Base-by-base conservation (phyloP, 35 echinoderm and acorn worm genomes). In the Holothuria glaberrima region DNA sequence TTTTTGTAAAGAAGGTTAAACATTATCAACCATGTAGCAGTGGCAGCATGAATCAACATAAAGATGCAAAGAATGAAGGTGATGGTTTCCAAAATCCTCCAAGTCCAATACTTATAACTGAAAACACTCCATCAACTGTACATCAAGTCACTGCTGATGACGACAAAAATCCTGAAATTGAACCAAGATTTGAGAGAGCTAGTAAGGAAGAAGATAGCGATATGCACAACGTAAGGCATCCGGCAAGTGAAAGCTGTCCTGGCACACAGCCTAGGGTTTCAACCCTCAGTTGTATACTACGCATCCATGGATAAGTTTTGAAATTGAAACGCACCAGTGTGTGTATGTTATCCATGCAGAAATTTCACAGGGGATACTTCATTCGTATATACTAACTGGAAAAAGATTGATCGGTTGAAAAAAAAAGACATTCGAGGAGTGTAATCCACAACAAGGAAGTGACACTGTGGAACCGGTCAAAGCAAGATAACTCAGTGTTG, bases 141-240 rank as follows among this genome's bases (percentile, higher is more conserved):
- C n/a, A n/a, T n/a, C n/a, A 65, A 65, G 61, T 65, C 4, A 65
- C 61, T 65, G 4, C 61, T 65, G 61, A 65, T 16, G 61, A 65
- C 17, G 61, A 65, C 4, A 65, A 65, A 65, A 65, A 65, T 65
- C 61, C 61, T 65, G 61, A 65, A 4, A 65, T 65, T 65, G 61
- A 65, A 65, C 61, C 61, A 65, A 65, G 61, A 65, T 65, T 65
- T 65, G 61, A 65, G 61, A 65, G 61, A 65, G 61, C 61, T 65
- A 65, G 61, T 65, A 65, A 65, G 61, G 61, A 65, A 4, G 61
- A 65, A 65, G 61, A 65, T 65, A 6, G 4, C 61, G 61, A 65
- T 65, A 65, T 65, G 61, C 17, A 65, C 61, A 65, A 65, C 61
- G 61, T 6, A 65, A 65, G 61, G 61, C 61, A 6, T 65, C 61